Evolutionary conservation across 2,888 invertebrate genomes (phyloP), one percentile per base, ranked within the genome.

Genomic region (Luffia ferchaultella): DNA sequence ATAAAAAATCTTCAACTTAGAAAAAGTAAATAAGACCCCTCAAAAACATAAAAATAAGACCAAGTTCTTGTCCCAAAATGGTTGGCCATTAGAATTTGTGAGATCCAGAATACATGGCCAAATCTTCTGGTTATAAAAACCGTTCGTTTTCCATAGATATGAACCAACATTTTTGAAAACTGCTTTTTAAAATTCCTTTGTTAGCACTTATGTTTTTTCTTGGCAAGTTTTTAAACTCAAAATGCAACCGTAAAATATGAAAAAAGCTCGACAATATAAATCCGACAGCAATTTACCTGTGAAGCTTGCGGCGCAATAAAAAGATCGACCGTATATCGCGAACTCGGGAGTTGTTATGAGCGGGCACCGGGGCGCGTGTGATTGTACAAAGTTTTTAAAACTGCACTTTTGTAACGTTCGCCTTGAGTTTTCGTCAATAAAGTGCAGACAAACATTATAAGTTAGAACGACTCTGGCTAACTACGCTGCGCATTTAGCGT

Each of bases 401-500:
- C 66, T 57, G 54, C 58, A 58, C 56, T 63, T 54, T 57, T 60
- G 61, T 61, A 60, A 61, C 53, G 53, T 12, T 58, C 55, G 58
- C 57, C 54, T 52, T 51, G 53, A 57, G 54, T 58, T 53, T 52
- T 47, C 58, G 53, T 60, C 60, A 57, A 64, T 64, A 63, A 62
- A 63, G 55, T 57, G 55, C 54, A 55, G 58, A 63, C 61, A 62
- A 65, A 63, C 62, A 62, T 61, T 48, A 60, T 60, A 57, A 62
- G 57, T 57, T 51, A 48, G 19, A 44, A 46, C 46, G 43, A 42
- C 43, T 45, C 43, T 19, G 44, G 62, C 73, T 75, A 72, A 79
- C 71, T 71, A 73, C 64, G 64, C 63, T 64, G 66, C 67, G 70
- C 76, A 73, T 79, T 82, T 78, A 79, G 73, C 74, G 70, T 76